Base-by-base conservation (phyloP, 2,797 vertebrate genomes). In the Fistularia tabacaria region DNA sequence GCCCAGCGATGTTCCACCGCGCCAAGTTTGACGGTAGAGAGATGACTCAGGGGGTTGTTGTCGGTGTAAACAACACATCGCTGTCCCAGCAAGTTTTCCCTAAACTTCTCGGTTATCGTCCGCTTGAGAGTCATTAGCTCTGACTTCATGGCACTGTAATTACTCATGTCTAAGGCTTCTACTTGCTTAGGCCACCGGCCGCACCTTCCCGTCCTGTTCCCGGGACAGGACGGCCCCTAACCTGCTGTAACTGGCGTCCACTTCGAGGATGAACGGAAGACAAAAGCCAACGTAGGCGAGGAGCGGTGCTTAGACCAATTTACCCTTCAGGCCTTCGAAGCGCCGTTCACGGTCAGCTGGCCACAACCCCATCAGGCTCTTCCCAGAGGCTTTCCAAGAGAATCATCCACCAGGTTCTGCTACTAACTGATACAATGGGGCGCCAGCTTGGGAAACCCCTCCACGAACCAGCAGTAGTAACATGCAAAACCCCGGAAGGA, bases 401-500 rank as follows among this genome's bases (percentile, higher is more conserved):
- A 9, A 10, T 0, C 6, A 13, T 7, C 36, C 8, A 0, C 3
- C 12, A 1, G 44, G 4, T 1, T 36, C 9, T 0, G 51, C 59
- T 1, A 49, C 38, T 1, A 40, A 0, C 2, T 0, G 1, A 1
- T 61, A 54, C 0, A 69, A 25, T 1, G 42, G 39, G 1, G 14
- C n/a, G 56, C 53, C n/a, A 67, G 1, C 9, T 52, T 52, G 10
- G 56, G 36, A 7, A 65, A 65, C 0, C 54, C 52, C 37, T 65
- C 52, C 0, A 65, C 54, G 10, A 63, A 72, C 0, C 25, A 6
- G 0, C 10, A 3, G 3, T 71, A 54, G 3, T 51, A 54, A 1
- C 54, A 57, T 6, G 58, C 39, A 1, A 65, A 56, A 0, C 57
- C 49, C 1, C 60, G 14, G 1, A 62, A 63, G 0, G 46, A 54